phyloP scores from a whole-genome alignment of 2,888 invertebrate genomes.

The Drosophila antonietae region DNA sequence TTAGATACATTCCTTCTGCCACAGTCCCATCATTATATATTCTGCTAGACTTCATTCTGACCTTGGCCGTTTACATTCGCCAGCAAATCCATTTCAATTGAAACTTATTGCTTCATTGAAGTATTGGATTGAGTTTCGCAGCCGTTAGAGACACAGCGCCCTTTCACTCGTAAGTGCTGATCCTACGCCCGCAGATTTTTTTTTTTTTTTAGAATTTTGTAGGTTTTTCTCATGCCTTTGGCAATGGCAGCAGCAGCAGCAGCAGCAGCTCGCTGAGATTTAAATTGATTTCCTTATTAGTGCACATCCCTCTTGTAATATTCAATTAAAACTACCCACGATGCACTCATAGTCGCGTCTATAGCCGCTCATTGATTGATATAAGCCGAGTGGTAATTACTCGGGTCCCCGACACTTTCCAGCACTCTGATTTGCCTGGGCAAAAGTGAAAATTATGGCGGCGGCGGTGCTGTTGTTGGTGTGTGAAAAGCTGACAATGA shows the following conservation, averaged over 20 bases:
- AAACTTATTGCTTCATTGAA: conserved; percentile 71
- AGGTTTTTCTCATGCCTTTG: conserved; percentile 75
- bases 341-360: conserved; percentile 30
- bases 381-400: conserved; percentile 77
- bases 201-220: conserved; percentile 59
- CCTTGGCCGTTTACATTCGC: conserved; percentile 59
- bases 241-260: conserved; percentile 36
- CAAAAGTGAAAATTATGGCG: conserved; percentile 62
- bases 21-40: not conserved
- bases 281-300: conserved; percentile 84
- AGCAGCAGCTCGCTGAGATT: conserved; percentile 71
- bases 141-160: conserved; percentile 47
- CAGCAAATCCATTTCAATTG: conserved; percentile 60
- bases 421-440: conserved; percentile 45
- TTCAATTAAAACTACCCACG: conserved; percentile 76
- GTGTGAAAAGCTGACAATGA: conserved; percentile 67
- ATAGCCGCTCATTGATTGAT: conserved; percentile 59
- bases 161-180: conserved; percentile 51
- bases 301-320: conserved; percentile 79
- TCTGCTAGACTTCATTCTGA: conserved; percentile 22
- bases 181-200: conserved; percentile 80
- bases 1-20: not conserved
- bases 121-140: conserved; percentile 43
- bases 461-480: conserved; percentile 41
- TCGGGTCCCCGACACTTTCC: conserved; percentile 53